Evolutionary conservation across 2,888 invertebrate genomes (phyloP).

Genomic region (Ichneumon xanthorius): DNA sequence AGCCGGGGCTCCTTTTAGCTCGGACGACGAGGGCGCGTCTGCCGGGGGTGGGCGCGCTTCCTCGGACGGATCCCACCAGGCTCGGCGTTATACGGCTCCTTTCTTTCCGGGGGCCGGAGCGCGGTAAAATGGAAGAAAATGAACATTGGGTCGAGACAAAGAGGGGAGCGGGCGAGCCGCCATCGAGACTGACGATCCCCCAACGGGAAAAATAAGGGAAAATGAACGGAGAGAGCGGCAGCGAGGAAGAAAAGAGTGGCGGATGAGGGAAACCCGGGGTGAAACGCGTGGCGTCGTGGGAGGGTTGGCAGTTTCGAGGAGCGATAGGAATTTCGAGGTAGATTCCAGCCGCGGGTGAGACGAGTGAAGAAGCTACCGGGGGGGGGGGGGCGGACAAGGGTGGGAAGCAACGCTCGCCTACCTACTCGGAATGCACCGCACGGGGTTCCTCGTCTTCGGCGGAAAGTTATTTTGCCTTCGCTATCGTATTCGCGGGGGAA

Average conservation of each 20-base stretch:
- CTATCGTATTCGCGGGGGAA: conserved; percentile 18
- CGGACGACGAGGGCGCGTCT: conserved; percentile 48
- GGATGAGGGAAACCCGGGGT: conserved; percentile 37
- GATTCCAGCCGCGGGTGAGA: conserved; percentile 49
- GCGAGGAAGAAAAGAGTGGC: background rate
- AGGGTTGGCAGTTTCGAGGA: conserved; percentile 69
- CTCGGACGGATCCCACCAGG: conserved; percentile 19
- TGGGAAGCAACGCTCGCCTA: conserved; percentile 35
- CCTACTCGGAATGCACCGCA: conserved; percentile 44
- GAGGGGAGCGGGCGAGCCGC: conserved; percentile 54
- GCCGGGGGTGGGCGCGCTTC: conserved; percentile 19
- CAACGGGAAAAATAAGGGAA: conserved; percentile 69
- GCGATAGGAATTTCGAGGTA: conserved; percentile 74
- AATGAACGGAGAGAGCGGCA: conserved; percentile 53
- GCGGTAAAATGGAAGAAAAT: conserved; percentile 55
- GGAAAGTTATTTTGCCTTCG: conserved; percentile 36
- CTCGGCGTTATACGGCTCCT: conserved; percentile 12
- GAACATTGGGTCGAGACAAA: conserved; percentile 58
- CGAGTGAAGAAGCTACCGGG: conserved; percentile 24
- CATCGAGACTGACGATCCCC: conserved; percentile 63
- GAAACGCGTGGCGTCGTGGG: conserved; percentile 54
- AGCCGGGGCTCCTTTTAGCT: conserved; percentile 42
- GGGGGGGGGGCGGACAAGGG: conserved; percentile 19
- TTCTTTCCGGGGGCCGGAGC: conserved; percentile 25
- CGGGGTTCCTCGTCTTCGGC: conserved; percentile 27